Percentiles rank a stretch among this genome's conserved stretches.
phyloP scores from a whole-genome alignment of 1,140 invertebrate genomes.

The Scaptomyza pallida region DNA sequence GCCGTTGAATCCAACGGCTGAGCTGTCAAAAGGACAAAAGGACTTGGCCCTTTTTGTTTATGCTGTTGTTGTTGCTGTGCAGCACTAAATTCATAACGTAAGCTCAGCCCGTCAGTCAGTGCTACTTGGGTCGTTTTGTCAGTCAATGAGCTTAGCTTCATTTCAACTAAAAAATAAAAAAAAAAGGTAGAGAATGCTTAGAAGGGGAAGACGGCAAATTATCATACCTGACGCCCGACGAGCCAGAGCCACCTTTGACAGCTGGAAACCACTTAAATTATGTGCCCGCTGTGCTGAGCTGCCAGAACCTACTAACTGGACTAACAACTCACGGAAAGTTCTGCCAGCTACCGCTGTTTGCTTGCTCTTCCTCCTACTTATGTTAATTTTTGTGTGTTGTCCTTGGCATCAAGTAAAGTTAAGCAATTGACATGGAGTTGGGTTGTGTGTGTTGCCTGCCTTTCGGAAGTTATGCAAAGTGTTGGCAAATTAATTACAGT shows the following conservation, averaged over 20 bases:
- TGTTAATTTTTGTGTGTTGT: conserved; percentile 71
- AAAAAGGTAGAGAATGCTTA: neutral
- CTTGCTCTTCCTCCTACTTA: conserved; percentile 62
- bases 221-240: conserved; percentile 49
- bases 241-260: conserved; percentile 65
- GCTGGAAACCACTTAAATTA: conserved; percentile 82
- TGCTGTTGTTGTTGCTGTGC: no score
- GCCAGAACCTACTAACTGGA: conserved; percentile 23
- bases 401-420: conserved; percentile 51
- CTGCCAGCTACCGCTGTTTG: neutral
- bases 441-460: conserved; percentile 5
- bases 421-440: conserved; percentile 70
- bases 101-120: conserved; percentile 39
- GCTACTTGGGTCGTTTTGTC: conserved; percentile 22
- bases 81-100: conserved; percentile 59
- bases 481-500: conserved; percentile 55
- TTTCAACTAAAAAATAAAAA: conserved; percentile 32
- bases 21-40: conserved; percentile 65
- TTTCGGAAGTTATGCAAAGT: conserved; percentile 28
- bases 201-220: conserved; percentile 45
- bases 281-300: conserved; percentile 66
- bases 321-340: conserved; percentile 18
- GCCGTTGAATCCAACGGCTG: conserved; percentile 10
- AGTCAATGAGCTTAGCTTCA: conserved; percentile 64
- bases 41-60: conserved; percentile 13